A percentile compares a stretch with the other conserved stretches of the same genome.
Evolutionary conservation across 2,797 vertebrate genomes (phyloP).

Genomic region (Erpetoichthys calabaricus): DNA sequence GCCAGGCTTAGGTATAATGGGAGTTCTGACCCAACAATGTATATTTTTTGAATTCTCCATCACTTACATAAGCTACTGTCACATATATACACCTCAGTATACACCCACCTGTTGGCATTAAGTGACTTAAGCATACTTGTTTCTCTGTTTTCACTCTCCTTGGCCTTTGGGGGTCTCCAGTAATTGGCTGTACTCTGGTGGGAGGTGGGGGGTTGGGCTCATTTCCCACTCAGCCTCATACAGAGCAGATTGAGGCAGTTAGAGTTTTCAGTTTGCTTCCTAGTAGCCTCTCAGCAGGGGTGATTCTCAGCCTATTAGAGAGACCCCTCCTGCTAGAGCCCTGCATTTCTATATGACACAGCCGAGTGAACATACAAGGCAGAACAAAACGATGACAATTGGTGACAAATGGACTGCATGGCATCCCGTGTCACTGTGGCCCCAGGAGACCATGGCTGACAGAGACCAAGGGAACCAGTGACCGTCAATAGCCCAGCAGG

Average conservation of each 20-base stretch:
- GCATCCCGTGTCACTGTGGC: constrained; percentile 59
- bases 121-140: too few relatives aligned
- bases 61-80: too few relatives aligned
- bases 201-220: too few relatives aligned
- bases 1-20: too few relatives aligned
- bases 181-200: too few relatives aligned
- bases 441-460: constrained; percentile 53
- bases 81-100: too few relatives aligned
- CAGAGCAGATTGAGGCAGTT: constrained; percentile 10
- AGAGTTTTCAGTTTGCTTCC: constrained; percentile 13
- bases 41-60: too few relatives aligned
- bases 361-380: constrained; percentile 49
- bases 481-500: constrained; percentile 24
- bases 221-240: constrained; percentile 6
- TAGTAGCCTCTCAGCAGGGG: constrained; percentile 26
- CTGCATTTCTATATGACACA: constrained; percentile 43
- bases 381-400: constrained; percentile 74
- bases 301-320: constrained; percentile 38
- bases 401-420: constrained; percentile 80
- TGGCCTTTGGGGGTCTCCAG: too few relatives aligned
- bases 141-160: too few relatives aligned
- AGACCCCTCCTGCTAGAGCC: constrained; percentile 30
- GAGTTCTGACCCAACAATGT: too few relatives aligned
- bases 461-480: constrained; percentile 30
- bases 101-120: too few relatives aligned